phyloP scores from a whole-genome alignment of 2,113 vertebrate genomes.

The Dromiciops gliroides region DNA sequence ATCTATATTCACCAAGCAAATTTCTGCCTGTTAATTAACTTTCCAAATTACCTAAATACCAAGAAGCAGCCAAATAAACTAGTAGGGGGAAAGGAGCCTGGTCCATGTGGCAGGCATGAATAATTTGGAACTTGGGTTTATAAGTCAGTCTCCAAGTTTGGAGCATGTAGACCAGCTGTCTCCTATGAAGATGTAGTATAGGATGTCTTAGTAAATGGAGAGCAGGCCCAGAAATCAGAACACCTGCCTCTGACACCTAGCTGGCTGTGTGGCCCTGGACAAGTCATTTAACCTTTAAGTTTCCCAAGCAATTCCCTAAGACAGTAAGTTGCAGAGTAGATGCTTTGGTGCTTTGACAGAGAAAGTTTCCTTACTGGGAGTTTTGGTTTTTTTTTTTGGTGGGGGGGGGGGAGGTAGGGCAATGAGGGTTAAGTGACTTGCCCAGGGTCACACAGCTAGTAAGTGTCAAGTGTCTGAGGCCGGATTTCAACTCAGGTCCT shows the following conservation, averaged over 20 bases:
- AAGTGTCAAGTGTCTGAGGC: too few relatives aligned
- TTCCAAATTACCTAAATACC: constrained; percentile 29
- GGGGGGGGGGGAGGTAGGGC: too few relatives aligned
- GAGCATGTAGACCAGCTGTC: neutral
- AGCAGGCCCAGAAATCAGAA: neutral
- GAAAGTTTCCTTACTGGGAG: neutral
- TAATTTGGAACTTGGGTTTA: neutral
- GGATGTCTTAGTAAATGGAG: neutral
- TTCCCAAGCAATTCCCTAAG: neutral
- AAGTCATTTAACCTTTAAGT: neutral
- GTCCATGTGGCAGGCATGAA: neutral
- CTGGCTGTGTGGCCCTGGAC: neutral
- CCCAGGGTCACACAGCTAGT: too few relatives aligned
- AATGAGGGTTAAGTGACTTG: too few relatives aligned
- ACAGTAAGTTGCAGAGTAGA: neutral
- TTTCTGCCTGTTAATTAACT: constrained; percentile 55
- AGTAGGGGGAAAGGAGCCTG: neutral
- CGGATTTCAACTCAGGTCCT: too few relatives aligned
- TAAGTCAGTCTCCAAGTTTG: neutral
- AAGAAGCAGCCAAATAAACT: constrained; percentile 27
- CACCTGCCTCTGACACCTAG: neutral
- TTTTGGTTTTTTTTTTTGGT: too few relatives aligned
- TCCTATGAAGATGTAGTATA: neutral
- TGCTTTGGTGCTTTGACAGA: neutral
- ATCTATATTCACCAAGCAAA: constrained; percentile 17